Evolutionary conservation across 2,797 vertebrate species (phyloP).

Genomic region (Acanthurus tractus): DNA sequence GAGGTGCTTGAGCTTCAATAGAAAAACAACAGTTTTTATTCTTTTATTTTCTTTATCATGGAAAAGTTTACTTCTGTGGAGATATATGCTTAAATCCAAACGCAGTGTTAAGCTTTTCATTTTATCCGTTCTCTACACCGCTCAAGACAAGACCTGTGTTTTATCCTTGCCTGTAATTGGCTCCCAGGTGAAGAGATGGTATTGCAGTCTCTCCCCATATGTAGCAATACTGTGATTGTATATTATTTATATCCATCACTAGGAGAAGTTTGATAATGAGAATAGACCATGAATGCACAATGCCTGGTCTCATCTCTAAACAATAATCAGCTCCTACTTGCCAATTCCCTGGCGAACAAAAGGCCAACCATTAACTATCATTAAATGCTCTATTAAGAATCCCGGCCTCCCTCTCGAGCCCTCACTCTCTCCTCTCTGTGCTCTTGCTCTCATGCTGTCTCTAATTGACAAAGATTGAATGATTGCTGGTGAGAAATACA

Average conservation of each 20-base stretch:
- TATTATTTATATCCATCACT: conserved; percentile 57
- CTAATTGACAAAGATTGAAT: conserved; percentile 73
- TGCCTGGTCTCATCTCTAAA: conserved; percentile 41
- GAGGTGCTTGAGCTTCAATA: background rate
- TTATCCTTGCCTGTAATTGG: conserved; percentile 68
- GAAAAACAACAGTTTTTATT: background rate
- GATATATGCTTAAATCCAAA: conserved; percentile 24
- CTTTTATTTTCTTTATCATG: too few relatives aligned
- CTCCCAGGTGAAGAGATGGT: conserved; percentile 62
- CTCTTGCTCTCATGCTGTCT: conserved; percentile 44
- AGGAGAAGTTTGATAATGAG: conserved; percentile 47
- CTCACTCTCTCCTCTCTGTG: conserved; percentile 29
- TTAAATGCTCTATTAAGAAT: conserved; percentile 71
- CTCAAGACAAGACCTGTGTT: conserved; percentile 37
- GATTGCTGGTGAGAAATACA: conserved; percentile 57
- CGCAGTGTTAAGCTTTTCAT: conserved; percentile 11
- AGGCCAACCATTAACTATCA: conserved; percentile 70
- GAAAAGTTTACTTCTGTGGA: conserved; percentile 26
- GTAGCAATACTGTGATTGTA: conserved; percentile 24
- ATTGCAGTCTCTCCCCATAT: conserved; percentile 41
- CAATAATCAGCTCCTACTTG: conserved; percentile 40
- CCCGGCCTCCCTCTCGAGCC: conserved; percentile 36
- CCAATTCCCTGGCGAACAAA: conserved; percentile 44
- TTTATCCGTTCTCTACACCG: conserved; percentile 18
- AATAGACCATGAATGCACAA: conserved; percentile 24